These are phyloP conservation scores for Macquaria ambigua DNA, from an alignment of 2,113 vertebrate genomes.

Conservation along the genomic window DNA sequence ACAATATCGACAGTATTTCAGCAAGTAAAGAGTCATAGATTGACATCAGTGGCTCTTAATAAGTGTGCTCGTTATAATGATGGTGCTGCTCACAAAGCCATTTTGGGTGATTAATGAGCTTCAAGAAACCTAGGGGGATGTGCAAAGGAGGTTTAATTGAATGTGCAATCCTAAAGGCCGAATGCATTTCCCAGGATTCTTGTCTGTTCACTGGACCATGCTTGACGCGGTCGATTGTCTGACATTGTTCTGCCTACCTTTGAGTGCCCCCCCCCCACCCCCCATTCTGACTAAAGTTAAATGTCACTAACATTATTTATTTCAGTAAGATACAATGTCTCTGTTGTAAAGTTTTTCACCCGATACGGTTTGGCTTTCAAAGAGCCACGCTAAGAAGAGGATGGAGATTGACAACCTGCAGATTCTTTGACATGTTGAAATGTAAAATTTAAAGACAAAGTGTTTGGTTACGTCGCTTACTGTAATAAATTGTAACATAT, in stretches of 20 bases:
- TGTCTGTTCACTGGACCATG: conserved; percentile 47
- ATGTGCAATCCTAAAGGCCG: conserved; percentile 40
- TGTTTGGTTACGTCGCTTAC: conserved; percentile 87
- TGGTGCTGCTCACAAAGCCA: conserved; percentile 43
- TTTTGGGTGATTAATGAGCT: conserved; percentile 56
- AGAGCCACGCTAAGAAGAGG: conserved; percentile 12
- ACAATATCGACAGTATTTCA: conserved; percentile 4
- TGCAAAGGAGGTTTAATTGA: conserved; percentile 54
- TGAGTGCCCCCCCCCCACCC: neutral
- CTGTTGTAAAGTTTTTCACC: conserved; percentile 47
- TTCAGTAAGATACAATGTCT: conserved; percentile 57
- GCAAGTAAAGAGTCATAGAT: conserved; percentile 1
- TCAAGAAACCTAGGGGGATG: conserved; percentile 24
- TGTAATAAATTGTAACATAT: conserved; percentile 97
- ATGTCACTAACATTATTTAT: conserved; percentile 69
- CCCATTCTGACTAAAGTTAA: conserved; percentile 7
- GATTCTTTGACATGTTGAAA: conserved; percentile 64
- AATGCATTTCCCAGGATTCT: conserved; percentile 52
- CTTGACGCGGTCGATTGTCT: conserved; percentile 50
- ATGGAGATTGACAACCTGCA: conserved; percentile 45
- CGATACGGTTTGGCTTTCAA: conserved; percentile 30
- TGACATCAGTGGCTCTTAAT: conserved; percentile 16
- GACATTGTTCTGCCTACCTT: conserved; percentile 37
- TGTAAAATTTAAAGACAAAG: conserved; percentile 62
- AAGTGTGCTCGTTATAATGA: conserved; percentile 7